Evolutionary conservation across 1,140 invertebrate genomes (phyloP).

Genomic region (Drosophila guanche): DNA sequence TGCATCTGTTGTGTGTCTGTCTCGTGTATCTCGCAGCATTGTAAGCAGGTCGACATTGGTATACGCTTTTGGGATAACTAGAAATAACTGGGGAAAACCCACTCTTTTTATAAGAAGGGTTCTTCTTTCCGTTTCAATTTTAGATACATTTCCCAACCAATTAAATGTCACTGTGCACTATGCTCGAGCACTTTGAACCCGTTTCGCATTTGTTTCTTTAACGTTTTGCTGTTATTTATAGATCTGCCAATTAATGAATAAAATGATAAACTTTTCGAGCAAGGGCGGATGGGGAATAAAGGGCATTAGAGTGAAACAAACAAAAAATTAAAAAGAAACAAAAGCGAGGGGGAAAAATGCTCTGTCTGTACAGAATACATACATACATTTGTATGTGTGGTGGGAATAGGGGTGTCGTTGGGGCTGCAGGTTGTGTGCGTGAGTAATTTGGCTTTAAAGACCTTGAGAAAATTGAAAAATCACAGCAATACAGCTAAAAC

Average conservation of each 20-base stretch:
- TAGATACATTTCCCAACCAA: neutral
- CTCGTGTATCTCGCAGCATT: slow-evolving; percentile 11
- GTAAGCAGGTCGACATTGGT: slow-evolving; percentile 2
- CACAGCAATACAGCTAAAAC: slow-evolving; percentile 43
- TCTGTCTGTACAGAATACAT: slow-evolving; percentile 4
- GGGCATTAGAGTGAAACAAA: slow-evolving; percentile 20
- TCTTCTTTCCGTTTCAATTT: slow-evolving; percentile 3
- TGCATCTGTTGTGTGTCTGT: slow-evolving; percentile 53
- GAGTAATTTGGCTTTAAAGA: slow-evolving; percentile 64
- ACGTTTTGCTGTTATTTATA: slow-evolving; percentile 25
- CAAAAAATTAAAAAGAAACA: no score
- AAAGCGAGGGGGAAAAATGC: slow-evolving; percentile 22
- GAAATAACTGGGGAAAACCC: no score
- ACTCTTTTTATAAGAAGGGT: no score
- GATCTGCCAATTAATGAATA: slow-evolving; percentile 17
- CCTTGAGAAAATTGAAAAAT: slow-evolving; percentile 74
- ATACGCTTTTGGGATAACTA: slow-evolving; percentile 18
- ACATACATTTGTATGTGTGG: neutral
- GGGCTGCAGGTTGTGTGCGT: slow-evolving; percentile 19
- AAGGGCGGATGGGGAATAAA: slow-evolving; percentile 5
- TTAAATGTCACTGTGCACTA: slow-evolving; percentile 18
- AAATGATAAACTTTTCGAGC: slow-evolving; percentile 26
- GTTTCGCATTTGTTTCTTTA: slow-evolving; percentile 34
- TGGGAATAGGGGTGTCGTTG: no score
- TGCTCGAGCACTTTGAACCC: slow-evolving; percentile 41